These are phyloP conservation scores for Eupithecia subumbrata DNA, from an alignment of 2,888 invertebrate species.

Conservation along the genomic window DNA sequence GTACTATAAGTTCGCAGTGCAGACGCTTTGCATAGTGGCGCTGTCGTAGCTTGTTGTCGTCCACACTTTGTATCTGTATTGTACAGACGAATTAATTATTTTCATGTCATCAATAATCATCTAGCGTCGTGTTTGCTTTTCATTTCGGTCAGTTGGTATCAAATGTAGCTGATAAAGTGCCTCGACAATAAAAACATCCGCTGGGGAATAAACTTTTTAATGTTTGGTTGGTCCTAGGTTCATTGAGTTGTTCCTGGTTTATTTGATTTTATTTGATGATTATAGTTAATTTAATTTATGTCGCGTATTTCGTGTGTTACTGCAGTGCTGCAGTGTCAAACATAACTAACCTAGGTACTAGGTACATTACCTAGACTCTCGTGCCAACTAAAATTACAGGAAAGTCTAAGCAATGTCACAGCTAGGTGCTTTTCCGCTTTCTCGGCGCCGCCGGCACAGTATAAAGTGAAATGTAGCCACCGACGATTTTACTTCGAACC, in stretches of 20 bases:
- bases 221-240: background rate
- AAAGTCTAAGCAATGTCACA: conserved; percentile 59
- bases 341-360: too few relatives aligned
- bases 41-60: background rate
- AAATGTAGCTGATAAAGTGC: background rate
- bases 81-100: background rate
- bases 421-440: conserved; percentile 74
- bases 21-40: background rate
- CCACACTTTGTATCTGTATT: background rate
- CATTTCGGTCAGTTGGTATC: background rate
- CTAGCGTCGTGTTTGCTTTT: background rate
- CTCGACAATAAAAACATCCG: background rate
- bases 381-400: conserved; percentile 44
- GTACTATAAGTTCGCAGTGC: background rate
- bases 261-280: too few relatives aligned
- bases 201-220: background rate
- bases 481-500: background rate
- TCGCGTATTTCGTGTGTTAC: too few relatives aligned
- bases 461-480: background rate
- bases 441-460: conserved; percentile 50
- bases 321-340: too few relatives aligned
- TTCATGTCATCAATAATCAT: background rate
- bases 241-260: too few relatives aligned
- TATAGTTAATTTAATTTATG: too few relatives aligned
- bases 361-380: background rate